These are phyloP conservation scores for Nephrocerus scutellatus DNA, from an alignment of 2,888 invertebrate species.

Conservation along the genomic window DNA sequence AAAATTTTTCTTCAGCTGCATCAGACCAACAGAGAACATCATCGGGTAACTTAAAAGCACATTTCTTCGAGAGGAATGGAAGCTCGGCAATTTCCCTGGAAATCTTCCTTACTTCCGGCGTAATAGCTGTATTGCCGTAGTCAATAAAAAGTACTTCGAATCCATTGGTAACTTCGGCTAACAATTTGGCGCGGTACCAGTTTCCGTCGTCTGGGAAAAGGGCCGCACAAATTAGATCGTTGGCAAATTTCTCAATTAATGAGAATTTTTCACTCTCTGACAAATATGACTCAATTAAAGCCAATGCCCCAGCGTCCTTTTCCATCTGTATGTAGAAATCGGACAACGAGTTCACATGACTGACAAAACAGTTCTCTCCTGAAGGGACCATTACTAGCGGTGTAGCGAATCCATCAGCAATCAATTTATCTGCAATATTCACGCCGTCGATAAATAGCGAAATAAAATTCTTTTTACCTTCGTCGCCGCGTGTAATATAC, in stretches of 20 bases:
- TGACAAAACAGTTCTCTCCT: constrained; percentile 62
- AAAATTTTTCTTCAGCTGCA: constrained; percentile 59
- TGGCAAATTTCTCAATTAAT: constrained; percentile 42
- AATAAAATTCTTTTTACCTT: constrained; percentile 49
- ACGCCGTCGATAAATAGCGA: constrained; percentile 57
- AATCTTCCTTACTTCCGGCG: constrained; percentile 54
- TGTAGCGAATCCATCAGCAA: constrained; percentile 55
- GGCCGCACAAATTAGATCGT: constrained; percentile 57
- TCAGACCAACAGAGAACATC: constrained; percentile 58
- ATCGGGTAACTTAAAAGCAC: constrained; percentile 55
- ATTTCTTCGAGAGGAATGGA: constrained; percentile 57
- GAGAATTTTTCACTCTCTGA: constrained; percentile 53
- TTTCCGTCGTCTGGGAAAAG: constrained; percentile 58
- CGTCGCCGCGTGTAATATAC: constrained; percentile 39
- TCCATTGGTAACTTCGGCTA: constrained; percentile 50
- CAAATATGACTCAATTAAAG: constrained; percentile 55
- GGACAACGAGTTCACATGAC: constrained; percentile 64
- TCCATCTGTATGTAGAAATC: constrained; percentile 77
- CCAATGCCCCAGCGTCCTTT: constrained; percentile 54
- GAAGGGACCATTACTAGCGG: constrained; percentile 51
- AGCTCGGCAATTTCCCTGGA: constrained; percentile 55
- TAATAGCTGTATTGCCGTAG: constrained; percentile 58
- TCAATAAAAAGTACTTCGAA: constrained; percentile 62
- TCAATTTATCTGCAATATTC: constrained; percentile 57
- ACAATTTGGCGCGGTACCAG: constrained; percentile 63